Evolutionary conservation across 2,797 vertebrate genomes (phyloP).

Genomic region (Enteromius fasciolatus): DNA sequence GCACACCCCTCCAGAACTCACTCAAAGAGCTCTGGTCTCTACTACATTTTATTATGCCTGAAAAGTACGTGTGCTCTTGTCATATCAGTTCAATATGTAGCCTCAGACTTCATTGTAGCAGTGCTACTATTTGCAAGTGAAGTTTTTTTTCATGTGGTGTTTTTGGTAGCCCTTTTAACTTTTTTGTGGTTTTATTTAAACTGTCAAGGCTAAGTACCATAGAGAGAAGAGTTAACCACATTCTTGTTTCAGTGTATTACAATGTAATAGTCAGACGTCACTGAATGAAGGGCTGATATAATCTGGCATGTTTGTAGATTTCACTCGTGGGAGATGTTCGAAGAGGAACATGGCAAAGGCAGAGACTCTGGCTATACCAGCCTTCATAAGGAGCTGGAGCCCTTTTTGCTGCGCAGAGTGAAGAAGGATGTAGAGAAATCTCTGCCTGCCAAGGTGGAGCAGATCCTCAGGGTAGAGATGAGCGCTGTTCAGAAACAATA

Average conservation of each 20-base stretch:
- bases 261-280: neutral
- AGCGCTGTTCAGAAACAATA: slow-evolving; percentile 95
- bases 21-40: slow-evolving; percentile 98
- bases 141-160: neutral
- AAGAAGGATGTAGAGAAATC: slow-evolving; percentile 99
- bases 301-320: slow-evolving; percentile 78
- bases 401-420: slow-evolving; percentile 93
- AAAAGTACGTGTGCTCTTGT: slow-evolving; percentile 85
- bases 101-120: neutral
- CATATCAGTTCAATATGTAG: neutral
- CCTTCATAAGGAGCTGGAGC: slow-evolving; percentile 97
- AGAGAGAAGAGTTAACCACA: neutral
- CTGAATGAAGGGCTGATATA: neutral
- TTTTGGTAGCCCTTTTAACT: neutral
- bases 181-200: neutral
- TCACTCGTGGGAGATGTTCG: slow-evolving; percentile 97
- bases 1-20: slow-evolving; percentile 97
- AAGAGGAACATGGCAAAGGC: slow-evolving; percentile 96
- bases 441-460: slow-evolving; percentile 97
- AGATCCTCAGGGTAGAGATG: slow-evolving; percentile 98
- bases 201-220: neutral
- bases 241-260: neutral
- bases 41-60: slow-evolving; percentile 98
- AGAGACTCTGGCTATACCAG: slow-evolving; percentile 95
- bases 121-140: neutral